A percentile compares a stretch with the other conserved stretches of the same genome.
Evolutionary conservation across 2,113 vertebrate genomes (phyloP).

Genomic region (Rhabdornis inornatus): DNA sequence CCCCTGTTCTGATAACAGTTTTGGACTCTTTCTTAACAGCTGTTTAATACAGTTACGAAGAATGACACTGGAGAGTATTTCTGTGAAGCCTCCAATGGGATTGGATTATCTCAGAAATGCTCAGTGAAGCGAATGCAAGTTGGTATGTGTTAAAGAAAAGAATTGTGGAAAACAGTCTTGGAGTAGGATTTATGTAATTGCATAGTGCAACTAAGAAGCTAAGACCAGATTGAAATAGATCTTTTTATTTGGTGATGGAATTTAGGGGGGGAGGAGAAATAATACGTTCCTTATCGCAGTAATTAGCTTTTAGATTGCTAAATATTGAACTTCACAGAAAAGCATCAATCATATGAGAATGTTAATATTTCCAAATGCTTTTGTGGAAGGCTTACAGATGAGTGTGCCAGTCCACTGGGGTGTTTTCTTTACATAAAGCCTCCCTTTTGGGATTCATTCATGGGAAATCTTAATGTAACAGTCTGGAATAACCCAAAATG

Average conservation of each 20-base stretch:
- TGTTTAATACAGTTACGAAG: slow-evolving; percentile 86
- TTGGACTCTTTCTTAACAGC: slow-evolving; percentile 69
- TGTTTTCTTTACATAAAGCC: neutral
- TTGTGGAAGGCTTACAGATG: neutral
- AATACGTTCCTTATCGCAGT: neutral
- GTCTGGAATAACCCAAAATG: neutral
- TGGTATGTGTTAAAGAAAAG: slow-evolving; percentile 67
- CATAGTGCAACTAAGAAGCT: neutral
- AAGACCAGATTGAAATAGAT: neutral
- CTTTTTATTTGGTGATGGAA: neutral
- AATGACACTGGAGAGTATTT: slow-evolving; percentile 86
- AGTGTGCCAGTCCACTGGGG: neutral
- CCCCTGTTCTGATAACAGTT: neutral
- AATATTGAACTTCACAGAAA: neutral
- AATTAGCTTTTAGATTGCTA: neutral
- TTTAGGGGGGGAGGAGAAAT: neutral
- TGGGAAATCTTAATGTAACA: neutral
- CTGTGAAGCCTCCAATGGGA: slow-evolving; percentile 87
- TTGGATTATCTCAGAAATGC: slow-evolving; percentile 84
- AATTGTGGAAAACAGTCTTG: neutral
- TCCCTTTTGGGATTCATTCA: neutral
- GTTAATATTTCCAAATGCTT: neutral
- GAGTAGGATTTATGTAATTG: neutral
- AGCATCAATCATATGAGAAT: neutral
- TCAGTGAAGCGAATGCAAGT: slow-evolving; percentile 83